These are phyloP conservation scores for Pterostichus niger DNA, from an alignment of 2,888 invertebrate species.

Conservation along the genomic window DNA sequence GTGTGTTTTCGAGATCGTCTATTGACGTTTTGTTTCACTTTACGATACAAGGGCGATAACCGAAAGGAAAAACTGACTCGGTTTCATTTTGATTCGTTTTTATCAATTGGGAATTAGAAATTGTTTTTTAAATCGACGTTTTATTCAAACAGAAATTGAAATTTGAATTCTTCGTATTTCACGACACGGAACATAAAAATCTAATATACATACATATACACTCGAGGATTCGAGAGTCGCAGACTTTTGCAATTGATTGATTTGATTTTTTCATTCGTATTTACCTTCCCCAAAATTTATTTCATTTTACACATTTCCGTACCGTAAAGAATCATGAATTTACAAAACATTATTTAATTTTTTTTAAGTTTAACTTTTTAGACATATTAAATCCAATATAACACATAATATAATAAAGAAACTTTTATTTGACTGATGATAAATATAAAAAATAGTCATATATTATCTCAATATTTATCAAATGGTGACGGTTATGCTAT, in stretches of 20 bases:
- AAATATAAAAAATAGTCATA: no score
- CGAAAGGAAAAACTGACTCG: background rate
- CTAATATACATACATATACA: background rate
- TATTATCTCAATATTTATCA: no score
- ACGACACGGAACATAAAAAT: no score
- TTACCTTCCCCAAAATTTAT: background rate
- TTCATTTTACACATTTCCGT: background rate
- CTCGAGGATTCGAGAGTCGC: background rate
- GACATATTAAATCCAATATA: no score
- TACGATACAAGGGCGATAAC: background rate
- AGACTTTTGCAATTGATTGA: background rate
- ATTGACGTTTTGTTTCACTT: background rate
- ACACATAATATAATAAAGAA: no score
- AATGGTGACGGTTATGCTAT: no score
- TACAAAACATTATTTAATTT: no score
- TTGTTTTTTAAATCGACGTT: background rate
- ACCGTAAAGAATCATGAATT: no score
- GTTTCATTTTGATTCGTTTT: background rate
- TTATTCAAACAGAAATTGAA: background rate
- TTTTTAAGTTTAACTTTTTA: no score
- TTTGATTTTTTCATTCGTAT: slow-evolving; percentile 5
- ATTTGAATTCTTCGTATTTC: background rate
- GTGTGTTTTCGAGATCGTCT: background rate
- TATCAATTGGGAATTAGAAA: background rate
- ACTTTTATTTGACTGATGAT: no score